Conservation (phyloP, 2,888 invertebrate species). For the Sinhomidia bicolor region DNA sequence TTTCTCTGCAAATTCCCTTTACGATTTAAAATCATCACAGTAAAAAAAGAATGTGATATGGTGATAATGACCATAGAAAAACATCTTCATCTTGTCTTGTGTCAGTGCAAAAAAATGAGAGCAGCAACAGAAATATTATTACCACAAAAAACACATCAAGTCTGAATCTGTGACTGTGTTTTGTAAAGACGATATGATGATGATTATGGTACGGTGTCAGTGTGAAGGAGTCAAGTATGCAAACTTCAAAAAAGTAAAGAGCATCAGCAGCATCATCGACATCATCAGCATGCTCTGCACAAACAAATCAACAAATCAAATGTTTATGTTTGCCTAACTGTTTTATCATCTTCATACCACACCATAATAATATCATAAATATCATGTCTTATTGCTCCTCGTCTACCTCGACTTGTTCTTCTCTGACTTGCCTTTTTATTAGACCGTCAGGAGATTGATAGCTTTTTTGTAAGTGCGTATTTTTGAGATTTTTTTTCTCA, state of each 20-base stretch:
- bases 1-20: slow-evolving; percentile 17
- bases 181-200: neutral
- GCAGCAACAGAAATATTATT: neutral
- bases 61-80: slow-evolving; percentile 43
- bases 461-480: neutral
- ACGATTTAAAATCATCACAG: slow-evolving; percentile 1
- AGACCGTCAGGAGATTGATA: neutral
- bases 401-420: neutral
- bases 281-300: neutral
- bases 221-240: slow-evolving; percentile 20
- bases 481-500: neutral
- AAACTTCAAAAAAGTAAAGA: slow-evolving; percentile 10
- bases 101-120: slow-evolving; percentile 38
- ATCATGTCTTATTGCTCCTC: neutral
- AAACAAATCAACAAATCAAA: slow-evolving; percentile 42
- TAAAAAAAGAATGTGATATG: slow-evolving; percentile 17
- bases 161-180: slow-evolving; percentile 30
- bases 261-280: neutral
- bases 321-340: slow-evolving; percentile 53
- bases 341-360: slow-evolving; percentile 10
- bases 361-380: neutral
- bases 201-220: neutral
- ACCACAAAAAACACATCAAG: neutral
- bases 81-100: slow-evolving; percentile 11
- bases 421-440: neutral